A percentile compares a stretch with the other conserved stretches of the same genome.
These are phyloP conservation scores for Rhizomys pruinosus DNA, from an alignment of 2,113 vertebrate species.

Conservation along the genomic window DNA sequence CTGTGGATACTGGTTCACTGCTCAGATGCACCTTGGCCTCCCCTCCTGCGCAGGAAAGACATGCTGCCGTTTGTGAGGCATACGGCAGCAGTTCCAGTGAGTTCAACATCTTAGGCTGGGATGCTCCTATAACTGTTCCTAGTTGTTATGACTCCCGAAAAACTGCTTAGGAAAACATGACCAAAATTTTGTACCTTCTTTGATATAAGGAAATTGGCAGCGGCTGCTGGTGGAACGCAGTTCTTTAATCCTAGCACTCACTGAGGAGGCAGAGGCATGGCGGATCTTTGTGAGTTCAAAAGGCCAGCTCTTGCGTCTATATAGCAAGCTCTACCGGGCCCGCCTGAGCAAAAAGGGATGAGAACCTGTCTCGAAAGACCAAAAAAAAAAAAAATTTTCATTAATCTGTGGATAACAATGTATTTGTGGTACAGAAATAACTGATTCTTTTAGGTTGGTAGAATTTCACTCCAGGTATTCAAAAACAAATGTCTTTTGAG, in stretches of 20 bases:
- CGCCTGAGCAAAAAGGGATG: too few species aligned
- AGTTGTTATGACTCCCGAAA: slow-evolving; percentile 53
- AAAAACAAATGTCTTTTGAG: background rate
- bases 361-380: too few species aligned
- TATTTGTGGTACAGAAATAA: slow-evolving; percentile 66
- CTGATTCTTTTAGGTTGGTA: slow-evolving; percentile 72
- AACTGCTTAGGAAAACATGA: too few species aligned
- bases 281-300: too few species aligned
- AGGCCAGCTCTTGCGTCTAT: too few species aligned
- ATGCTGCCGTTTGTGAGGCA: background rate
- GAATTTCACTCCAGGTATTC: slow-evolving; percentile 52
- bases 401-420: slow-evolving; percentile 66
- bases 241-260: too few species aligned
- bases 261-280: too few species aligned
- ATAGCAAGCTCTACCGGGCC: too few species aligned
- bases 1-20: background rate
- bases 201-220: too few species aligned
- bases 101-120: background rate
- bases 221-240: too few species aligned
- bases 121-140: background rate
- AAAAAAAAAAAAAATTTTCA: too few species aligned
- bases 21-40: background rate
- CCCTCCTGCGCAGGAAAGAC: background rate
- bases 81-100: background rate
- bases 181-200: too few species aligned